Evolutionary conservation across 2,888 invertebrate genomes (phyloP).

Genomic region (Amiota minor): DNA sequence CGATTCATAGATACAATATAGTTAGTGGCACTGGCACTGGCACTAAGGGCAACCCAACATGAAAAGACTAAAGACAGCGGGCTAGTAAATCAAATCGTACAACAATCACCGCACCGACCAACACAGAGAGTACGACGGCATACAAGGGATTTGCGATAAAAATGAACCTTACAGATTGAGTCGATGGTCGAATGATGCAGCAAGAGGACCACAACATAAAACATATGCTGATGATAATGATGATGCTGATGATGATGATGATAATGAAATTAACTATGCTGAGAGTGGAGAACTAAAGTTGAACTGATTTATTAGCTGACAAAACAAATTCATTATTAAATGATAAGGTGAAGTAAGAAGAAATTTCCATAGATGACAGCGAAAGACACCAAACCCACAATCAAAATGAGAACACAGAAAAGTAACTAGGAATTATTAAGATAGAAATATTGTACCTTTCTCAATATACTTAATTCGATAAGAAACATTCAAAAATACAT

Average conservation of each 20-base stretch:
- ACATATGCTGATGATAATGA: constrained; percentile 40
- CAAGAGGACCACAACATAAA: constrained; percentile 21
- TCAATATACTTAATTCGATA: no score
- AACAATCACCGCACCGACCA: constrained; percentile 23
- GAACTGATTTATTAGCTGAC: constrained; percentile 66
- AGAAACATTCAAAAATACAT: no score
- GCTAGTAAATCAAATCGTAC: constrained; percentile 59
- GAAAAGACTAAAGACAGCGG: constrained; percentile 66
- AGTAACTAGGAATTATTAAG: background rate
- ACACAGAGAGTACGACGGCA: background rate
- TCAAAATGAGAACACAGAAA: constrained; percentile 4
- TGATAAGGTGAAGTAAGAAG: constrained; percentile 55
- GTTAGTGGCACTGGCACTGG: background rate
- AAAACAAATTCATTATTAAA: constrained; percentile 68
- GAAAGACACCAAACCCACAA: background rate
- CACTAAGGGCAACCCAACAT: constrained; percentile 62
- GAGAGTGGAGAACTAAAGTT: constrained; percentile 50
- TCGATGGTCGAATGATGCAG: background rate
- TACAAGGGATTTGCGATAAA: background rate
- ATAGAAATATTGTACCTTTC: no score
- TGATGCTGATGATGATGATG: constrained; percentile 58
- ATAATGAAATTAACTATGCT: constrained; percentile 27
- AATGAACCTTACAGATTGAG: background rate
- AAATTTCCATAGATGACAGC: constrained; percentile 51
- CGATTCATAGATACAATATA: constrained; percentile 14